Conservation (phyloP, 2,888 invertebrate species). For the Acleris sparsana region DNA sequence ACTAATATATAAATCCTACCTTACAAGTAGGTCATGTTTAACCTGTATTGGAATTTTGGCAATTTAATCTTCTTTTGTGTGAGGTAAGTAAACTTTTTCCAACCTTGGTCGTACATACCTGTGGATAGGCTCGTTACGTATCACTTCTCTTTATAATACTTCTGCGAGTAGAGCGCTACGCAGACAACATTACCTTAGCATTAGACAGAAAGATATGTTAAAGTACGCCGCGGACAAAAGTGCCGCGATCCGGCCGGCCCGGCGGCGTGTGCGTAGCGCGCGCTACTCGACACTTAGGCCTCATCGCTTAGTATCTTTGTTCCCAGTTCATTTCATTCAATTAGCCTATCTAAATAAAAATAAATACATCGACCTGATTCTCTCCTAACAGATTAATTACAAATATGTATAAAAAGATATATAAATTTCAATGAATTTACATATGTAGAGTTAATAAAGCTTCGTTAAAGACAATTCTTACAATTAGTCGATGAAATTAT, state of each 20-base stretch:
- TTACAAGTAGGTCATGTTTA: conserved; percentile 23
- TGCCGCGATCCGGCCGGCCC: conserved; percentile 40
- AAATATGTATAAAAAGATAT: conserved; percentile 82
- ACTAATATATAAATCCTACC: conserved; percentile 22
- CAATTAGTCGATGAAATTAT: conserved; percentile 80
- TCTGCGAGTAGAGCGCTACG: conserved; percentile 54
- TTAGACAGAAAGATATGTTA: conserved; percentile 70
- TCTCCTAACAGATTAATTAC: conserved; percentile 71
- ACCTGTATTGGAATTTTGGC: conserved; percentile 35
- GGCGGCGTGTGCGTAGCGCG: conserved; percentile 35
- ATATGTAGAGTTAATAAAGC: conserved; percentile 83
- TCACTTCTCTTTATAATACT: conserved; percentile 51
- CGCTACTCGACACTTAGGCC: conserved; percentile 63
- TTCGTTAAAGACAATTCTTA: conserved; percentile 80
- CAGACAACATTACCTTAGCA: conserved; percentile 51
- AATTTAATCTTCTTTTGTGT: conserved; percentile 22
- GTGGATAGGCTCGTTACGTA: conserved; percentile 55
- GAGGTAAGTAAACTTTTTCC: conserved; percentile 46
- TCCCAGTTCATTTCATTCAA: conserved; percentile 78
- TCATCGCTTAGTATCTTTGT: conserved; percentile 70
- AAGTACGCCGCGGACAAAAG: conserved; percentile 51
- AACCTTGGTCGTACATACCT: conserved; percentile 46
- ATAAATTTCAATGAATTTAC: conserved; percentile 82
- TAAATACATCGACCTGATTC: conserved; percentile 77
- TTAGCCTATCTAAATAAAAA: conserved; percentile 77